A percentile compares a stretch with the other conserved stretches of the same genome.
Conservation (phyloP, 2,113 vertebrate genomes). For the Ciconia boyciana region DNA sequence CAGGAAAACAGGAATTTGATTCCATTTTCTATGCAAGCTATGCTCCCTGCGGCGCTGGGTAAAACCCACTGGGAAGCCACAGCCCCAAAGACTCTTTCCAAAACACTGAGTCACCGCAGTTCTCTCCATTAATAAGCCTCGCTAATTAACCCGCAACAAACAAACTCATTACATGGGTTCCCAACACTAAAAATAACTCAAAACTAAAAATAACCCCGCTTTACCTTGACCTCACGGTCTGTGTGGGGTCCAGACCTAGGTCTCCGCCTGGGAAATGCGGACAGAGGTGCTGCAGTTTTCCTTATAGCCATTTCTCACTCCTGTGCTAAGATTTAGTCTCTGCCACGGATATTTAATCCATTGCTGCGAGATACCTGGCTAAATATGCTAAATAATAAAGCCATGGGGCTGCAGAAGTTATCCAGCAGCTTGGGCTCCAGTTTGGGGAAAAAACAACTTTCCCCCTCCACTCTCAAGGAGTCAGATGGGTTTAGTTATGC, state of each 20-base stretch:
- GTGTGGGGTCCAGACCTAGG: rapidly evolving
- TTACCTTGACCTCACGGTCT: rapidly evolving
- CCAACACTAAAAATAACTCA: not conserved
- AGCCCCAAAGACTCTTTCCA: not conserved
- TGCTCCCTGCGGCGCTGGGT: rapidly evolving
- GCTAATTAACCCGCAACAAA: not conserved
- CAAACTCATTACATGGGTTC: not conserved
- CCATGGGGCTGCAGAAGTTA: not conserved
- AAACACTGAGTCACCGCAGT: not conserved
- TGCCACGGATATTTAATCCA: not conserved
- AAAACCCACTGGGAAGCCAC: not conserved
- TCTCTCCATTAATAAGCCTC: not conserved
- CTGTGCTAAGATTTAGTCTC: not conserved
- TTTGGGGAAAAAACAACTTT: not conserved
- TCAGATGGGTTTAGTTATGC: not conserved
- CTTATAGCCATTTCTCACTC: not conserved
- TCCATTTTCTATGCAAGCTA: not conserved
- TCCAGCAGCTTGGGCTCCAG: not conserved
- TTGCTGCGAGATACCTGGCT: not conserved
- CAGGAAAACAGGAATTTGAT: not conserved
- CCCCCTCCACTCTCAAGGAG: not conserved
- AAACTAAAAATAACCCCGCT: not conserved
- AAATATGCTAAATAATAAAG: not conserved
- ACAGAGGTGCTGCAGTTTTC: not conserved
- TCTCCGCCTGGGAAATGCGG: not conserved